Conservation (phyloP, 2,797 vertebrate species). For the Limosa lapponica region DNA sequence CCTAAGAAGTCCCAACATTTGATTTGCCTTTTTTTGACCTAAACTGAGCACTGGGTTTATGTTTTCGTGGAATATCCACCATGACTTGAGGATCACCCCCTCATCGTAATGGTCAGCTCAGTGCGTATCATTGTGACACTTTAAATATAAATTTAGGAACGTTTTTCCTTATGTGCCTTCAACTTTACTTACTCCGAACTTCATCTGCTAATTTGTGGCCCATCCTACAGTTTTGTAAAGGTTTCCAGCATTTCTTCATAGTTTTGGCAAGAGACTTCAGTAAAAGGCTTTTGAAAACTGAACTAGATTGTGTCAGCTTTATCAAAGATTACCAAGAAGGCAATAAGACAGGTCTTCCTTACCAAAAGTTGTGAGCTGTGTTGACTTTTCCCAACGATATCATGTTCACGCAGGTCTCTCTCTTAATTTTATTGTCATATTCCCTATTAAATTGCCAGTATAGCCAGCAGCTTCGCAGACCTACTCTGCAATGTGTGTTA, state of each 20-base stretch:
- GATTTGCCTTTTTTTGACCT: background rate
- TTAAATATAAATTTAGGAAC: background rate
- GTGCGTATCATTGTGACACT: background rate
- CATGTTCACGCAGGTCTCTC: background rate
- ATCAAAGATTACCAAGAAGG: background rate
- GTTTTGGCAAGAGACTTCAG: background rate
- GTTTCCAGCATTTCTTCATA: background rate
- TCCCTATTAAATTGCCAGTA: background rate
- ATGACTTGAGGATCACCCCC: background rate
- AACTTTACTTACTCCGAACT: background rate
- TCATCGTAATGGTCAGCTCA: background rate
- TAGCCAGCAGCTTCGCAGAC: background rate
- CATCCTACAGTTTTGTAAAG: background rate
- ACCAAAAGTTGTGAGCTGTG: background rate
- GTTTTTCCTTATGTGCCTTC: background rate
- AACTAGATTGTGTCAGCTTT: background rate
- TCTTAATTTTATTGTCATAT: background rate
- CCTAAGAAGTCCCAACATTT: background rate
- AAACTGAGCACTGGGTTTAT: background rate
- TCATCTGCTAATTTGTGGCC: background rate
- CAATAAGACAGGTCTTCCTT: background rate
- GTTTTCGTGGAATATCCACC: background rate
- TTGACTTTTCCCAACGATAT: background rate
- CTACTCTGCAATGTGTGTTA: background rate
- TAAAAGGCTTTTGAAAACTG: background rate